Evolutionary conservation across 2,797 vertebrate species (phyloP).

Genomic region (Emys orbicularis): DNA sequence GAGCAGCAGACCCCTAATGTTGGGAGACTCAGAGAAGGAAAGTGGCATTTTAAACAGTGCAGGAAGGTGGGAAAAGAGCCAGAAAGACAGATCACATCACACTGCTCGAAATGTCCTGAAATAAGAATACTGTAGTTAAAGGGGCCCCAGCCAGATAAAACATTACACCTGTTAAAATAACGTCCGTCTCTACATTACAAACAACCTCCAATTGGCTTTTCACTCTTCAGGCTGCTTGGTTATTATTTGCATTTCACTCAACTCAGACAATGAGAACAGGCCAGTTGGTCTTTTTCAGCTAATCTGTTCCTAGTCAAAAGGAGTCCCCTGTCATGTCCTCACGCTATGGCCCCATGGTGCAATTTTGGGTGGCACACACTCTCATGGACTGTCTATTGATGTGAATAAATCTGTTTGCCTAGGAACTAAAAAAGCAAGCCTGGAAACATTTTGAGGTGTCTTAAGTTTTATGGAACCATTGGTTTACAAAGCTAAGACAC

Average conservation of each 20-base stretch:
- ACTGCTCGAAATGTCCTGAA: not conserved
- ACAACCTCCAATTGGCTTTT: not conserved
- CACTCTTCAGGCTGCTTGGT: constrained; percentile 39
- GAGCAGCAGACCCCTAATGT: not conserved
- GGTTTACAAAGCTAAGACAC: rapidly evolving
- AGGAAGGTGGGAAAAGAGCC: not conserved
- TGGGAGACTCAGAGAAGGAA: not conserved
- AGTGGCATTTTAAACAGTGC: not conserved
- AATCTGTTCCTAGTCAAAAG: not conserved
- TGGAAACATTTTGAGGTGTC: rapidly evolving
- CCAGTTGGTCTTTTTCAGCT: not conserved
- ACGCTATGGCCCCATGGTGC: rapidly evolving
- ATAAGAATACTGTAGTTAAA: not conserved
- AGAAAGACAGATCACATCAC: not conserved
- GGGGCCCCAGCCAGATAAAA: not conserved
- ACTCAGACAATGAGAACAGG: not conserved
- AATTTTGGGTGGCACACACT: rapidly evolving
- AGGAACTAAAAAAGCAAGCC: not conserved
- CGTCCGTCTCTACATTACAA: not conserved
- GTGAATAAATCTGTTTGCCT: not conserved
- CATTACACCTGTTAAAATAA: rapidly evolving
- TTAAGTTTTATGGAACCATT: not conserved
- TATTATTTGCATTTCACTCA: constrained; percentile 31
- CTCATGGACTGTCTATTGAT: not conserved
- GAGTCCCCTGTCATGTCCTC: constrained; percentile 1